Evolutionary conservation across 2,888 invertebrate genomes (phyloP), one percentile per base, ranked within the genome.

Genomic region (Deilephila elpenor): DNA sequence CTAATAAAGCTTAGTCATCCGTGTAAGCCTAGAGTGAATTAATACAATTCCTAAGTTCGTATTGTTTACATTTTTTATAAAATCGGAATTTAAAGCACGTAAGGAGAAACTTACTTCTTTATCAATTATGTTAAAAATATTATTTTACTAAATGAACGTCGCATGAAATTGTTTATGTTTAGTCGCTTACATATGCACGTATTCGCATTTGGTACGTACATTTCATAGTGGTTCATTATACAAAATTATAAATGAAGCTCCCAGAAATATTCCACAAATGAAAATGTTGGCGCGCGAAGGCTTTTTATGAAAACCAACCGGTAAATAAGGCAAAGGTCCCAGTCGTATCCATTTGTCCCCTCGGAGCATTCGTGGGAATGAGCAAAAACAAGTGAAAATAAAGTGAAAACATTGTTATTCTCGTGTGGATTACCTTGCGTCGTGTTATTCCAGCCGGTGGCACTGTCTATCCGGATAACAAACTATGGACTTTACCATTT

Each of bases 371-470:
- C 86, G 87, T 83, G 84, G 86, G 85, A 89, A 91, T 89, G 89
- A 88, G 87, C 87, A 90, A 91, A 91, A 93, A 91, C 87, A 89
- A 90, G 88, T 87, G 89, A 88, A 89, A 92, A 92, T 90, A 91
- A 91, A 92, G 89, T 90, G 91, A 89, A 91, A 92, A 92, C 89
- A 89, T 89, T 90, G 90, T 92, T 91, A 90, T 89, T 90, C 89
- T 90, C 88, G 84, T 88, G 91, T 91, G 91, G 89, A 89, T 92
- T 91, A 91, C 89, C 84, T 86, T 84, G 82, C 84, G 84, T 84
- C 83, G 84, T 85, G 86, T 88, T 89, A 86, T 89, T 87, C 80
- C 83, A 86, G 84, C 84, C 83, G 79, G 82, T 78, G 77, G 79
- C 79, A 78, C 82, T 83, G 85, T 85, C 86, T 86, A 83, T 74